Evolutionary conservation across 2,888 invertebrate genomes (phyloP).

Genomic region (Phasia obesa): DNA sequence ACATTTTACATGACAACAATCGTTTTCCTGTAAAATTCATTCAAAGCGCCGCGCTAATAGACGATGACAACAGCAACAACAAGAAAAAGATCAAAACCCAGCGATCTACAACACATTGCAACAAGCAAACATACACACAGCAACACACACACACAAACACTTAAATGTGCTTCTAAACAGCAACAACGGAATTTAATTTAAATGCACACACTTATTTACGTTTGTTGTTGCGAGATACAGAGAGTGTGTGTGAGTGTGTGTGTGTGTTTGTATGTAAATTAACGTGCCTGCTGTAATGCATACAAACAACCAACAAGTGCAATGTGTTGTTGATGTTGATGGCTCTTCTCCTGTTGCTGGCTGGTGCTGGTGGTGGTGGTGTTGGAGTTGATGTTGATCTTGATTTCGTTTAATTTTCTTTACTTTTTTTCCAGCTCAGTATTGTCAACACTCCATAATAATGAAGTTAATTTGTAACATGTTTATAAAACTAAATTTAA

Average conservation of each 20-base stretch:
- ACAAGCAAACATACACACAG: neutral
- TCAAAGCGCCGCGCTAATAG: constrained; percentile 71
- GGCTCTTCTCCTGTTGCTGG: constrained; percentile 50
- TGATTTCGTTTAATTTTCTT: constrained; percentile 61
- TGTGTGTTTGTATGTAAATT: constrained; percentile 47
- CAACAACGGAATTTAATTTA: constrained; percentile 21
- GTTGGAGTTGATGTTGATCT: constrained; percentile 63
- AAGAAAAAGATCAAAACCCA: constrained; percentile 61
- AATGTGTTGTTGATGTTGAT: constrained; percentile 63
- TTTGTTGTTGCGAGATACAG: neutral
- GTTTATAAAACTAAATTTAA: constrained; percentile 57
- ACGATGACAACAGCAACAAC: constrained; percentile 56
- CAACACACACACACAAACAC: constrained; percentile 4
- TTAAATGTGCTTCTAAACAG: constrained; percentile 20
- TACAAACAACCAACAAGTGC: constrained; percentile 63
- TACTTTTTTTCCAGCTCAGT: constrained; percentile 56
- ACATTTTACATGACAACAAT: constrained; percentile 69
- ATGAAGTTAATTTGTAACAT: constrained; percentile 73
- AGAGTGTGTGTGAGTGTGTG: constrained; percentile 20
- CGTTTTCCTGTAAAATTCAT: constrained; percentile 67
- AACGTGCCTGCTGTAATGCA: constrained; percentile 58
- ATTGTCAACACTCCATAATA: constrained; percentile 75
- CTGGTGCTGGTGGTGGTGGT: constrained; percentile 38
- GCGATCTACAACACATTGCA: constrained; percentile 55
- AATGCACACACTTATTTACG: constrained; percentile 12